A percentile compares a stretch with the other conserved stretches of the same genome.
phyloP scores from a whole-genome alignment of 2,888 invertebrate genomes.

The Bursaphelenchus okinawaensis region DNA sequence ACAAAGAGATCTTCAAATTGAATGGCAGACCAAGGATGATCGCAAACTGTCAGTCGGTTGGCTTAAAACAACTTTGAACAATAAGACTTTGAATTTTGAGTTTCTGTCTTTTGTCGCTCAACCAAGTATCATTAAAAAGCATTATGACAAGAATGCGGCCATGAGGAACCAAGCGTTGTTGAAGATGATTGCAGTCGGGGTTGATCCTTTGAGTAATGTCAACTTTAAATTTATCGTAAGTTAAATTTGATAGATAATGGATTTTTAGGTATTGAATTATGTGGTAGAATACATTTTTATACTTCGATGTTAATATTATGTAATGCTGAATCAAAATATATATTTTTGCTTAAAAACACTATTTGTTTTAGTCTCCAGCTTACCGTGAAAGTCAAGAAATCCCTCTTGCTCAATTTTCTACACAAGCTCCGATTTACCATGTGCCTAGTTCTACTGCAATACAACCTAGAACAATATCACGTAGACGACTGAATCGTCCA shows the following conservation, averaged over 20 bases:
- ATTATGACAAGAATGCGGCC: conserved; percentile 40
- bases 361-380: background rate
- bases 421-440: conserved; percentile 2
- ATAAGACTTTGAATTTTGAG: conserved; percentile 44
- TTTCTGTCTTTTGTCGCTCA: conserved; percentile 31
- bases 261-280: no score
- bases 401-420: conserved; percentile 3
- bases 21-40: conserved; percentile 26
- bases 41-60: conserved; percentile 43
- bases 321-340: no score
- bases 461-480: background rate
- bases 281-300: no score
- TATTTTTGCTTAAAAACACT: background rate
- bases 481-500: background rate
- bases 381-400: background rate
- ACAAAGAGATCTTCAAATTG: conserved; percentile 30
- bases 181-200: conserved; percentile 20
- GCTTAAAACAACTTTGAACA: conserved; percentile 49
- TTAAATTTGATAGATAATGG: no score
- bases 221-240: conserved; percentile 23
- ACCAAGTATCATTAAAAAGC: conserved; percentile 22
- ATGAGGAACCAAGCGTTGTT: conserved; percentile 22
- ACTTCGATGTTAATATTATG: no score
- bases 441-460: conserved; percentile 8
- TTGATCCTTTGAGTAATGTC: conserved; percentile 12